Percentiles rank a stretch among this genome's conserved stretches.
Conservation (phyloP, 1,140 invertebrate species). For the Halyomorpha halys region DNA sequence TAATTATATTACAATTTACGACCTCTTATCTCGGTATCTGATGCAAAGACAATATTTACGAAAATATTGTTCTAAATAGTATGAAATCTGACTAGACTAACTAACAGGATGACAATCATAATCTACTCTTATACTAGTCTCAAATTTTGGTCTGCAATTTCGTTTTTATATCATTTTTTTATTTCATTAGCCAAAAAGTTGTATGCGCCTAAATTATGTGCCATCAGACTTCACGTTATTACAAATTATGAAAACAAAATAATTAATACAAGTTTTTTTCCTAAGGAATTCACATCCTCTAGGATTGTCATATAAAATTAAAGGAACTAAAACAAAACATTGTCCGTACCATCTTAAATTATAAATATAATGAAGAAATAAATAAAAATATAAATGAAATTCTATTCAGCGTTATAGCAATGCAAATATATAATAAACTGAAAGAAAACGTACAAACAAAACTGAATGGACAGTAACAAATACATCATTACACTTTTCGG, state of each 20-base stretch:
- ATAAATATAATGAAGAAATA: no score
- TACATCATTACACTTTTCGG: no score
- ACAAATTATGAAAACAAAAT: background rate
- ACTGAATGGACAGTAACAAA: no score
- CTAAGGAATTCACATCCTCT: background rate
- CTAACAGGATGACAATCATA: constrained; percentile 17
- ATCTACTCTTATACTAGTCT: constrained; percentile 11
- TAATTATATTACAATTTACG: background rate
- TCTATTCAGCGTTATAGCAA: no score
- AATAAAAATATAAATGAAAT: no score
- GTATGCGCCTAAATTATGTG: background rate
- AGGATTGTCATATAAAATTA: background rate
- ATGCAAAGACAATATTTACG: constrained; percentile 16
- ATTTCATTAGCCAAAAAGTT: constrained; percentile 14
- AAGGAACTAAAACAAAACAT: constrained; percentile 13
- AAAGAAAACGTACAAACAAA: no score
- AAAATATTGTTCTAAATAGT: constrained; percentile 18
- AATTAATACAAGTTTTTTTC: background rate
- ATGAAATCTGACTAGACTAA: constrained; percentile 19
- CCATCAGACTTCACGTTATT: constrained; percentile 14
- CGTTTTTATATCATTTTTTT: background rate
- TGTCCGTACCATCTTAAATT: background rate
- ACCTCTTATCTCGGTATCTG: constrained; percentile 7
- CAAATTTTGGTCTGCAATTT: constrained; percentile 13
- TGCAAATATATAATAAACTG: no score